Evolutionary conservation across 2,888 invertebrate species (phyloP).

Genomic region (Neoitamus cyanurus): DNA sequence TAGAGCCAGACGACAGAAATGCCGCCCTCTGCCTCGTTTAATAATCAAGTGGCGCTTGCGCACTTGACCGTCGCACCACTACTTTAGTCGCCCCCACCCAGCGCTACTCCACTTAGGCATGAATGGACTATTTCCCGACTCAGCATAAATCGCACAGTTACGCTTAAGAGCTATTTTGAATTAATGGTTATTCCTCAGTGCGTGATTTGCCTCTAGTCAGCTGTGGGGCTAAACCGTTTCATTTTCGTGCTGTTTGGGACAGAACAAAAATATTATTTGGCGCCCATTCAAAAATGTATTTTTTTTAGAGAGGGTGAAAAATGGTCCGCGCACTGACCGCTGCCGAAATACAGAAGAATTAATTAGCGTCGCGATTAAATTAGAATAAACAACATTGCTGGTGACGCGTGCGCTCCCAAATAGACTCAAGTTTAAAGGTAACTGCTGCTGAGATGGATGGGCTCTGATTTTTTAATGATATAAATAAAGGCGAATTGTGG

Average conservation of each 20-base stretch:
- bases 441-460: neutral
- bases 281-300: neutral
- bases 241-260: neutral
- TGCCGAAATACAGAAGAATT: neutral
- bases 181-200: neutral
- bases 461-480: neutral
- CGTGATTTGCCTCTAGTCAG: neutral
- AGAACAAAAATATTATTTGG: neutral
- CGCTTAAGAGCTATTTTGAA: neutral
- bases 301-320: neutral
- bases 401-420: neutral
- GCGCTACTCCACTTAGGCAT: neutral
- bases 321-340: neutral
- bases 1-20: neutral
- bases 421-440: neutral
- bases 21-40: neutral
- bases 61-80: neutral
- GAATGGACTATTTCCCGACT: neutral
- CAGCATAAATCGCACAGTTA: neutral
- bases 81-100: neutral
- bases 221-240: neutral
- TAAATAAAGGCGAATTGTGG: neutral
- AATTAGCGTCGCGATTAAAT: neutral
- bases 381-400: neutral
- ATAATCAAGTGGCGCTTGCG: conserved; percentile 2